These are phyloP conservation scores for Panagrolaimus sp. DNA, from an alignment of 1,140 invertebrate species.

Conservation along the genomic window DNA sequence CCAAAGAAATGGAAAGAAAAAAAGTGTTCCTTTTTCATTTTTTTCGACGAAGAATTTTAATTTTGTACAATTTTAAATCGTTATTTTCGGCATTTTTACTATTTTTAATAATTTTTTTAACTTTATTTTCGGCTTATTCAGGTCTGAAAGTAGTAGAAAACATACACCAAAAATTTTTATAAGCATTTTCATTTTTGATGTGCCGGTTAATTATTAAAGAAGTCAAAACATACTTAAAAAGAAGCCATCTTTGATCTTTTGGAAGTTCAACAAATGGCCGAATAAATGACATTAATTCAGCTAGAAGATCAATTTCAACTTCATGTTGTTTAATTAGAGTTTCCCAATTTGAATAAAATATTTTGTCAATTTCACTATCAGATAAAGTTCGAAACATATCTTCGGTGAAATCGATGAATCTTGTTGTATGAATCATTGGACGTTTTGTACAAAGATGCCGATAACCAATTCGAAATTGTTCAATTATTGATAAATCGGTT, in stretches of 20 bases:
- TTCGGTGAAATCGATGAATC: not conserved
- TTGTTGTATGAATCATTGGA: not conserved
- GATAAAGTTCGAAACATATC: not conserved
- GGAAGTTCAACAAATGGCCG: conserved; percentile 9
- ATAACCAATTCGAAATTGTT: conserved; percentile 10
- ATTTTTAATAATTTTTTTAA: no score
- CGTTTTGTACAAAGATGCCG: not conserved
- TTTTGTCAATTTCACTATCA: no score
- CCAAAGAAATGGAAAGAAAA: no score
- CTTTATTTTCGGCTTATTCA: no score
- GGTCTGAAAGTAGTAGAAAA: no score
- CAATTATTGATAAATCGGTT: not conserved
- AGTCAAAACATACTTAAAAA: not conserved
- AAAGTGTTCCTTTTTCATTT: no score
- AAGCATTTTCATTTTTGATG: no score
- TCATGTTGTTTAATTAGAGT: not conserved
- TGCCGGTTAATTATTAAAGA: no score
- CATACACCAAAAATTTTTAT: no score
- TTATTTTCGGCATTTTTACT: no score
- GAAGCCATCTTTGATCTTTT: not conserved
- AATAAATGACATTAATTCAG: not conserved
- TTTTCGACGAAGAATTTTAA: no score
- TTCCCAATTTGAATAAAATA: not conserved
- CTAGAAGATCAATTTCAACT: not conserved
- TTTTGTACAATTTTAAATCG: no score